Conservation (phyloP, 2,113 vertebrate genomes). For the Cisticola juncidis region DNA sequence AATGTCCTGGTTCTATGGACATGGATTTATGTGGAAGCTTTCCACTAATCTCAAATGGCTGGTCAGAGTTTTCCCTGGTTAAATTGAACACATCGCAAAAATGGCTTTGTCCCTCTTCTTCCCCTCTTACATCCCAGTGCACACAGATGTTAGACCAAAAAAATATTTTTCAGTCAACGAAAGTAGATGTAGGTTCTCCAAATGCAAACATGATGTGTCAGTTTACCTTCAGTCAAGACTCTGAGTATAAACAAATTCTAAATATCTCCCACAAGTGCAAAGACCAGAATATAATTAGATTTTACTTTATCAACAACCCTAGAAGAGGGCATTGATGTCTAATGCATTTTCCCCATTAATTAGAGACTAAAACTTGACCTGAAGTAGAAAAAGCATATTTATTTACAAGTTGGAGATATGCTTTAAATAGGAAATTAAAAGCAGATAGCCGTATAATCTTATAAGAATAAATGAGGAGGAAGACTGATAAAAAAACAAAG, state of each 20-base stretch:
- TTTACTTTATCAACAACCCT: background rate
- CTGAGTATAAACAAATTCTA: background rate
- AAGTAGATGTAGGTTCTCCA: background rate
- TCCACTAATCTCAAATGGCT: background rate
- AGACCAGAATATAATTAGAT: constrained; percentile 1
- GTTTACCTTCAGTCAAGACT: background rate
- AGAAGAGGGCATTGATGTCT: background rate
- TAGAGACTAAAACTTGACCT: background rate
- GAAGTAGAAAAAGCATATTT: background rate
- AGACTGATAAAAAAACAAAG: background rate
- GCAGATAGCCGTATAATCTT: background rate
- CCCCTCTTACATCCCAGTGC: background rate
- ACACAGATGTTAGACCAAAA: background rate
- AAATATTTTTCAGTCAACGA: background rate
- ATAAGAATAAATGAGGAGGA: background rate
- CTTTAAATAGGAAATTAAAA: constrained; percentile 20
- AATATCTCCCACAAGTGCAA: background rate
- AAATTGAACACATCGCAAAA: background rate
- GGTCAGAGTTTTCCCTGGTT: background rate
- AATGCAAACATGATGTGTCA: background rate
- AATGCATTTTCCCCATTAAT: background rate
- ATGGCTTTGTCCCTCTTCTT: background rate
- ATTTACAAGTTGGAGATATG: background rate
- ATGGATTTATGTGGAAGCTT: background rate
- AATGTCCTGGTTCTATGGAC: background rate